These are phyloP conservation scores for Porites cylindrica DNA, from an alignment of 92 coral and sea anemone genomes.

Conservation along the genomic window DNA sequence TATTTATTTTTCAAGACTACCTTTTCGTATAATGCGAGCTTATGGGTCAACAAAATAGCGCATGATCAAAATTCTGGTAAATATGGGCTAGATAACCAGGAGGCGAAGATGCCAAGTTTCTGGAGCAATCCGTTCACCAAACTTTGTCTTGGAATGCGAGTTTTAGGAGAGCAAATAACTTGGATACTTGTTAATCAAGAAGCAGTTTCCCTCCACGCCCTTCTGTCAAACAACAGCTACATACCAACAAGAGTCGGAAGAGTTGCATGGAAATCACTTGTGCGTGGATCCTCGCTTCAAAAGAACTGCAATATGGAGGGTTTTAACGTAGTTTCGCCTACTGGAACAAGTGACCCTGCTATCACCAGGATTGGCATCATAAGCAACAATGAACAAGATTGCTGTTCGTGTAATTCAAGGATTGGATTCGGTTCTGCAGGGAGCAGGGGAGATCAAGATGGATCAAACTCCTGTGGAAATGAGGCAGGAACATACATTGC, in stretches of 20 bases:
- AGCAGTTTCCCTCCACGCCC: slow-evolving; percentile 19
- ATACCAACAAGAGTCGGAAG: slow-evolving; percentile 11
- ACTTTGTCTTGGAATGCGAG: slow-evolving; percentile 52
- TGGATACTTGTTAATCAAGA: slow-evolving; percentile 1
- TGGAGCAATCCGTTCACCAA: slow-evolving; percentile 50
- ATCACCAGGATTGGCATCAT: slow-evolving; percentile 50
- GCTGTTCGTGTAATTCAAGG: slow-evolving; percentile 44
- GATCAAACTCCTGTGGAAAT: slow-evolving; percentile 35
- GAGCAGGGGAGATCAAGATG: neutral
- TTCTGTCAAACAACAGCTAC: neutral
- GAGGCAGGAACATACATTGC: neutral
- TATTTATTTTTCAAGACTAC: neutral
- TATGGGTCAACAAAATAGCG: neutral
- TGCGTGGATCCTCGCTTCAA: slow-evolving; percentile 43
- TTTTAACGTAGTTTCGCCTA: slow-evolving; percentile 25
- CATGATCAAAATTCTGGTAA: neutral
- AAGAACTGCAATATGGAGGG: slow-evolving; percentile 45
- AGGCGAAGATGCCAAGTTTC: slow-evolving; percentile 50
- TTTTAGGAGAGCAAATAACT: neutral
- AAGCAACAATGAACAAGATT: slow-evolving; percentile 20
- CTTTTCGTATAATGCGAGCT: neutral
- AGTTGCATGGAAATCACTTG: slow-evolving; percentile 41
- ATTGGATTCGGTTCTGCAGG: slow-evolving; percentile 43
- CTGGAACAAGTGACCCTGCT: neutral
- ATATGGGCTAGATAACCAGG: slow-evolving; percentile 14